Percentiles rank a stretch among this genome's conserved stretches.
These are phyloP conservation scores for Notothenia coriiceps DNA, from an alignment of 2,113 vertebrate genomes.

Conservation along the genomic window DNA sequence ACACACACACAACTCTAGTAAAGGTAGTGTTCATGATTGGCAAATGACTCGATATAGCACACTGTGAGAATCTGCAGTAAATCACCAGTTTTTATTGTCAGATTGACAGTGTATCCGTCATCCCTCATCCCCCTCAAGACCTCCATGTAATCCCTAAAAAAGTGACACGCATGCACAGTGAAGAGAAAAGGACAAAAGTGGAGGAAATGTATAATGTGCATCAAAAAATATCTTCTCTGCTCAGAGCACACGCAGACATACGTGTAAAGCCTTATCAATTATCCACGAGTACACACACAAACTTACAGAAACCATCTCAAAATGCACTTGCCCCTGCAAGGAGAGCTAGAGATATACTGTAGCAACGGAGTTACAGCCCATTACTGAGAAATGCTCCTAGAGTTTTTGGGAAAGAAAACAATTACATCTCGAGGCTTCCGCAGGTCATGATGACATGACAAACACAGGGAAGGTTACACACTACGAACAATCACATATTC, in stretches of 20 bases:
- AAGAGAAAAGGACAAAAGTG: not conserved
- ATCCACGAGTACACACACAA: not conserved
- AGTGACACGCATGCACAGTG: not conserved
- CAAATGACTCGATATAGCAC: not conserved
- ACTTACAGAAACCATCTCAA: not conserved
- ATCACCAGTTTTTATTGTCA: slow-evolving; percentile 32
- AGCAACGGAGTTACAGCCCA: slow-evolving; percentile 39
- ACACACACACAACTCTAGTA: no score
- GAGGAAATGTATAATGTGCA: not conserved
- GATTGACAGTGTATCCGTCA: slow-evolving; percentile 10
- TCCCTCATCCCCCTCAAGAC: not conserved
- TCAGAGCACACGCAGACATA: not conserved
- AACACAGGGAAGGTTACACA: slow-evolving; percentile 43
- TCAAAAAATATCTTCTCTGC: slow-evolving; percentile 2
- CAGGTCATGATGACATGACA: slow-evolving; percentile 37
- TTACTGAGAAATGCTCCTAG: slow-evolving; percentile 40
- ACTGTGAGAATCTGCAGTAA: slow-evolving; percentile 33
- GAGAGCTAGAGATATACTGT: slow-evolving; percentile 25
- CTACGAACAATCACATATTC: not conserved
- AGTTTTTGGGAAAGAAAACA: slow-evolving; percentile 44
- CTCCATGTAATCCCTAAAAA: slow-evolving; percentile 1
- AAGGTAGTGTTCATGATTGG: not conserved
- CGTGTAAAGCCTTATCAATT: slow-evolving; percentile 2
- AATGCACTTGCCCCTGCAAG: slow-evolving; percentile 4
- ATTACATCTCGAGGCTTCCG: slow-evolving; percentile 27